Conservation (phyloP, 2,113 vertebrate species). For the Poeciliopsis occidentalis region DNA sequence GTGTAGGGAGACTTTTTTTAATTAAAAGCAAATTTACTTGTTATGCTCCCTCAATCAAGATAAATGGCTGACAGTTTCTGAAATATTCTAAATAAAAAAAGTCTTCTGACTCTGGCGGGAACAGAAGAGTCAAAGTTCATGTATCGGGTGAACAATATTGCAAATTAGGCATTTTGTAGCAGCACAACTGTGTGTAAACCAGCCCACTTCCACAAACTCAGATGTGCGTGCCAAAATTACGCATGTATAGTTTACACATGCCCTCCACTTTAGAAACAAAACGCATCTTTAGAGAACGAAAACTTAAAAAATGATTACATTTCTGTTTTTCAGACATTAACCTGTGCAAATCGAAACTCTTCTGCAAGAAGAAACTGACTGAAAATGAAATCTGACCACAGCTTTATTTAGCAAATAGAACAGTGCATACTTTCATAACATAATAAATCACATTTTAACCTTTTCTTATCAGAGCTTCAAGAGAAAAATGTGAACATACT, state of each 20-base stretch:
- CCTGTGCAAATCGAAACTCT: not conserved
- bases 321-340: not conserved
- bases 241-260: not conserved
- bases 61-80: not conserved
- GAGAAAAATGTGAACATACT: not conserved
- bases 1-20: too few species aligned
- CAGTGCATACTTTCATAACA: not conserved
- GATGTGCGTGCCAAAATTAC: not conserved
- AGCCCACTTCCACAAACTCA: not conserved
- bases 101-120: rapidly evolving
- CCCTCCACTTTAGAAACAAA: not conserved
- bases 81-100: not conserved
- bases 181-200: not conserved
- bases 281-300: not conserved
- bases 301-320: not conserved
- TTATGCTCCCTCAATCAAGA: too few species aligned
- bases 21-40: too few species aligned
- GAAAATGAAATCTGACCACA: not conserved
- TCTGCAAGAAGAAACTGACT: not conserved
- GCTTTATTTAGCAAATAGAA: not conserved
- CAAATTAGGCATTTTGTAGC: not conserved
- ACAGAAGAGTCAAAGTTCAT: not conserved
- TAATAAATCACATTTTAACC: not conserved
- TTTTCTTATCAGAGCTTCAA: not conserved
- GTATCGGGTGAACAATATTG: not conserved